Conservation (phyloP, 2,797 vertebrate genomes). For the Cuniculus paca region DNA sequence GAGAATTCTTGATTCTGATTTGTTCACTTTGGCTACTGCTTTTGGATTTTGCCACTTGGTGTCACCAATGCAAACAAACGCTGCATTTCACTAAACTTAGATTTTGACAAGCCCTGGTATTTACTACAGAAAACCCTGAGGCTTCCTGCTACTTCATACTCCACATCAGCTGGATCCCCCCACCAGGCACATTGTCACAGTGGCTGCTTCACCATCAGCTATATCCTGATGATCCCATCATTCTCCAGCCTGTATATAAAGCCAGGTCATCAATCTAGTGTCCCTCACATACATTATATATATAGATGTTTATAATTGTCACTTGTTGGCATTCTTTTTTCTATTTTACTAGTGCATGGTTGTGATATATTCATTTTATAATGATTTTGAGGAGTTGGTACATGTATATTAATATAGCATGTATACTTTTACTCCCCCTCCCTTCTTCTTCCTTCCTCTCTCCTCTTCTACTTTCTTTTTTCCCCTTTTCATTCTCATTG, state of each 20-base stretch:
- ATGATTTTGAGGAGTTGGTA: background rate
- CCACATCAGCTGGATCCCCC: background rate
- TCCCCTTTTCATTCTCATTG: background rate
- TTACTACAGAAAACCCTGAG: background rate
- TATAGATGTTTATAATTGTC: background rate
- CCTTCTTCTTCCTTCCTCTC: background rate
- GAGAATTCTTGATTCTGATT: background rate
- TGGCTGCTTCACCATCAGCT: too few relatives aligned
- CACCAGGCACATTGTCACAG: fast-evolving
- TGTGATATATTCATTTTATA: background rate
- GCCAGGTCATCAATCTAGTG: background rate
- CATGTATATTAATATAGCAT: background rate
- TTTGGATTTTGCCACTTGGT: background rate
- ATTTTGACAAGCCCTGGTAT: background rate
- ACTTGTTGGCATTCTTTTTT: background rate
- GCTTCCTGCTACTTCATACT: background rate
- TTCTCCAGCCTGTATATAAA: background rate
- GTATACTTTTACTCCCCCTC: background rate
- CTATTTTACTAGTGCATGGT: background rate
- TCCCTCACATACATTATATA: background rate
- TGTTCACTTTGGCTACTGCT: background rate
- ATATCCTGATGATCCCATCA: background rate
- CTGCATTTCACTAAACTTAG: background rate
- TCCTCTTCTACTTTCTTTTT: background rate
- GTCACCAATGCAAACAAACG: background rate